Base-by-base conservation (phyloP, 2,888 invertebrate species). In the Rugalucina vietnamica region DNA sequence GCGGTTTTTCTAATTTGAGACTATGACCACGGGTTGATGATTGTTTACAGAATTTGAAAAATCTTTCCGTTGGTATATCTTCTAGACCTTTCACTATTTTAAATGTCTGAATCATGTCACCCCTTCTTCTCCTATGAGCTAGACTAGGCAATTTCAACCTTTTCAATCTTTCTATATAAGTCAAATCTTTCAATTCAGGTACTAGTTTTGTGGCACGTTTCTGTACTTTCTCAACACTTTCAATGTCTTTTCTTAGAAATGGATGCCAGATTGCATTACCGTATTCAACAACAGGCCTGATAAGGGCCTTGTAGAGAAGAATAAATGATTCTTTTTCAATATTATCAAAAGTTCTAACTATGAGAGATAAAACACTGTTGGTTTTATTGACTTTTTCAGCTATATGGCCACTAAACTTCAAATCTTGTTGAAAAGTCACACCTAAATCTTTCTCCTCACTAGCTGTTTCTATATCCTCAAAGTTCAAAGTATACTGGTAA, bases 271-370 rank as follows among this genome's bases (percentile, higher is more conserved):
- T 32, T 3, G 29, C 21, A 32, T 76, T 76, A 21, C 39, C 76
- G 39, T 39, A 76, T 49, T 76, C 76, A 14, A 76, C 43, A 76
- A 65, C 43, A 5, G 76, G 76, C 27, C 76, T 60, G 18, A 78
- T 50, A 37, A 78, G 14, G 12, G 78, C 70, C 49, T 39, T 70
- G 39, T 78, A 79, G 1, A 79, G 73, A 3, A 39, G n/a, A 36
- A 79, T 60, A 27, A 79, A 79, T 4, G 74, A 43, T 39, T 79
- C 57, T 36, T 73, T 79, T 12, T 73, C 43, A 8, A 73, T 24
- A 12, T 24, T 24, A 10, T 43, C 39, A 39, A 24, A 36, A 37
- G 34, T 79, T 32, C 71, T 10, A n/a, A 36, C 37, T 39, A 71
- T 71, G 3, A 71, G 21, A 10, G 71, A 71, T n/a, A 71, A n/a